Conservation (phyloP, 1,140 invertebrate genomes). For the Apis dorsata region DNA sequence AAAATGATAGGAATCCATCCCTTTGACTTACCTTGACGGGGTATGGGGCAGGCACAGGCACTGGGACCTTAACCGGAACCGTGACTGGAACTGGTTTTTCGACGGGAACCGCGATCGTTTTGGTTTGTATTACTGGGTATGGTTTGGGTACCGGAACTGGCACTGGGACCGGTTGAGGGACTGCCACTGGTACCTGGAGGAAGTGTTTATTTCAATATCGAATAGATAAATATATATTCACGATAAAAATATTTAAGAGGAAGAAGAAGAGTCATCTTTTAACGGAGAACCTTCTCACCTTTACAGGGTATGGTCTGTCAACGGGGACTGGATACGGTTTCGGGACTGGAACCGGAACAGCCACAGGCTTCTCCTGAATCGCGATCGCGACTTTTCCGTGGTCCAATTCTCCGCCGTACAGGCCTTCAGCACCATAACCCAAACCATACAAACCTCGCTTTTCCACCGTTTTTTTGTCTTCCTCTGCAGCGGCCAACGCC, state of each 20-base stretch:
- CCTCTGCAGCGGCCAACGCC: constrained; percentile 68
- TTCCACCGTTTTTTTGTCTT: constrained; percentile 66
- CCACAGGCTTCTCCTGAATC: constrained; percentile 58
- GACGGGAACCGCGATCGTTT: constrained; percentile 74
- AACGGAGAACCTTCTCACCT: constrained; percentile 62
- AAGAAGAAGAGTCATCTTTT: no score
- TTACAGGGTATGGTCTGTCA: constrained; percentile 76
- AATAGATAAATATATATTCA: no score
- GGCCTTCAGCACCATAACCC: neutral
- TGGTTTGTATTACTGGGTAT: constrained; percentile 76
- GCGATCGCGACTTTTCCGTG: constrained; percentile 27
- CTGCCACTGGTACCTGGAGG: constrained; percentile 75
- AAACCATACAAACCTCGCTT: constrained; percentile 73
- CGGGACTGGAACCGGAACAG: constrained; percentile 70
- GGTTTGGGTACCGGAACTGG: constrained; percentile 75
- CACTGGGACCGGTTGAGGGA: constrained; percentile 75
- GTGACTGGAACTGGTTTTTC: constrained; percentile 74
- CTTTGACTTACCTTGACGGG: constrained; percentile 73
- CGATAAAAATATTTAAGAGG: neutral
- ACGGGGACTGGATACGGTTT: constrained; percentile 74
- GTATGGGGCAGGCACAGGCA: constrained; percentile 73
- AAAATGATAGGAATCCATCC: neutral
- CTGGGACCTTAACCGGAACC: constrained; percentile 75
- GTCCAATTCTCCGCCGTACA: neutral
- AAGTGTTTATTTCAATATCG: constrained; percentile 5